Conservation (phyloP, 2,113 vertebrate genomes). For the Nestor notabilis region DNA sequence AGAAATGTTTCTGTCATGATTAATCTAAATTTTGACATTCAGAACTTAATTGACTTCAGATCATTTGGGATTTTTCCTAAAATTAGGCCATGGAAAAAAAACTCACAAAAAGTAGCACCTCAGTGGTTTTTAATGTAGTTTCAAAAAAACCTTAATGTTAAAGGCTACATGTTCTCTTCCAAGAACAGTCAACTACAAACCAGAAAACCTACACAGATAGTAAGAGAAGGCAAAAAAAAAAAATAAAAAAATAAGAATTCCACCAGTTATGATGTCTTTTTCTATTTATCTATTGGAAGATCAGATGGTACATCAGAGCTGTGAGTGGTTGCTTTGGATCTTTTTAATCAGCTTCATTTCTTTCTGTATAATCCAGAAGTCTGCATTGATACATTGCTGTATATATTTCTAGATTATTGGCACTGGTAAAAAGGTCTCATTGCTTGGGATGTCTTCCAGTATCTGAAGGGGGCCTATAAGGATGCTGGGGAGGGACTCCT, state of each 20-base stretch:
- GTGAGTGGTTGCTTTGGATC: neutral
- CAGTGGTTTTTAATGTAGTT: neutral
- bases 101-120: neutral
- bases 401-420: neutral
- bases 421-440: neutral
- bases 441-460: neutral
- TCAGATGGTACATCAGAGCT: neutral
- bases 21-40: slow-evolving; percentile 36
- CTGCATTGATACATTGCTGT: neutral
- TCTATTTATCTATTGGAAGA: neutral
- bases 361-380: neutral
- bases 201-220: neutral
- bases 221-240: neutral
- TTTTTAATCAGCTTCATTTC: neutral
- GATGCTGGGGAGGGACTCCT: too few relatives aligned
- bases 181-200: neutral
- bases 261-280: neutral
- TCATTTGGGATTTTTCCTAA: slow-evolving; percentile 34
- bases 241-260: neutral
- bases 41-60: slow-evolving; percentile 47
- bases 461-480: too few relatives aligned
- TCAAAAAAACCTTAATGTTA: neutral
- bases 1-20: neutral
- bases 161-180: neutral
- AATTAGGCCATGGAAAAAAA: slow-evolving; percentile 15